Evolutionary conservation across 2,797 vertebrate species (phyloP).

Genomic region (Epinephelus awoara): DNA sequence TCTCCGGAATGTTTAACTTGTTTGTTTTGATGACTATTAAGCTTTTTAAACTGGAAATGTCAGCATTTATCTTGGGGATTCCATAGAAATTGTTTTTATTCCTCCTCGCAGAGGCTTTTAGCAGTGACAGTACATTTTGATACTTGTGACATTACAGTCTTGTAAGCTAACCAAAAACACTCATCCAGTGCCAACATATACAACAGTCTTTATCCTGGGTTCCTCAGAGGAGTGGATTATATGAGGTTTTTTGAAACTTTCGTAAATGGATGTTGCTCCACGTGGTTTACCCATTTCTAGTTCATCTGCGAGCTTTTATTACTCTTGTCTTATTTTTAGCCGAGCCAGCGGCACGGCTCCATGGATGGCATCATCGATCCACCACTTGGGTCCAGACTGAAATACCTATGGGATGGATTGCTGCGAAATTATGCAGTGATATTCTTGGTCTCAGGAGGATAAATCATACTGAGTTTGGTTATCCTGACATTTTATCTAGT

Average conservation of each 20-base stretch:
- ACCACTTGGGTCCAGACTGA: not conserved
- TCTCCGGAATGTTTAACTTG: slow-evolving; percentile 7
- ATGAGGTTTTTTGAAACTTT: slow-evolving; percentile 24
- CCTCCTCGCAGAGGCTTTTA: slow-evolving; percentile 49
- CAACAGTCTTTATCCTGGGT: slow-evolving; percentile 4
- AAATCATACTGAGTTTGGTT: not conserved
- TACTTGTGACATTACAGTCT: slow-evolving; percentile 19
- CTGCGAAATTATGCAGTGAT: not conserved
- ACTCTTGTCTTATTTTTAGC: slow-evolving; percentile 12
- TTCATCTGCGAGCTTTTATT: slow-evolving; percentile 17
- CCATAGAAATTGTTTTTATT: slow-evolving; percentile 12
- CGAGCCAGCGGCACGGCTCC: not conserved
- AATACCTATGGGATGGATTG: not conserved
- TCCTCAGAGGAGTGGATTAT: slow-evolving; percentile 17
- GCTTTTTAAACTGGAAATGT: slow-evolving; percentile 42
- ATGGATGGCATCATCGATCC: not conserved
- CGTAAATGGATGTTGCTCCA: slow-evolving; percentile 34
- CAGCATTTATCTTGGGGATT: slow-evolving; percentile 39
- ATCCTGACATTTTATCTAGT: not conserved
- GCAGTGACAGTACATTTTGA: slow-evolving; percentile 23
- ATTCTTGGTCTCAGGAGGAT: not conserved
- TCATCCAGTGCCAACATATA: slow-evolving; percentile 29
- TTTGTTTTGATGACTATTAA: slow-evolving; percentile 39
- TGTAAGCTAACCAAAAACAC: slow-evolving; percentile 25
- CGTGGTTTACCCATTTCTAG: slow-evolving; percentile 21